phyloP scores from a whole-genome alignment of 2,113 vertebrate species.

The Benitochromis conjunctus region DNA sequence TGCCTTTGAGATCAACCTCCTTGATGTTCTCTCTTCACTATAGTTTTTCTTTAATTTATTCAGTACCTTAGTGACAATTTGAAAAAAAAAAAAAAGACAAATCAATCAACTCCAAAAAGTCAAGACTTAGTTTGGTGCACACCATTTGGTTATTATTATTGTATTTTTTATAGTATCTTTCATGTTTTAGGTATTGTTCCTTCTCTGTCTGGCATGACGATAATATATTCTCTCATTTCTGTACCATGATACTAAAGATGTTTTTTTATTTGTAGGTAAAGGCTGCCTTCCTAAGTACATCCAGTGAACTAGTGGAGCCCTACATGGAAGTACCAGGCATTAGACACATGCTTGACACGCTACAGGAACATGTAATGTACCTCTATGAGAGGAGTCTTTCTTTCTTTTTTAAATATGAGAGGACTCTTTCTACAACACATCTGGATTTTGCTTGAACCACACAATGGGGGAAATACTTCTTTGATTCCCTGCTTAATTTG shows the following conservation, averaged over 20 bases:
- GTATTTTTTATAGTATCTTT: neutral
- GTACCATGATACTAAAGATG: neutral
- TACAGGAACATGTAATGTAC: neutral
- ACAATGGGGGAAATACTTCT: neutral
- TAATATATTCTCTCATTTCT: neutral
- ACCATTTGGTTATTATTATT: neutral
- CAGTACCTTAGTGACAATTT: neutral
- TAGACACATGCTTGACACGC: fast-evolving
- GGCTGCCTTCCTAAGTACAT: neutral
- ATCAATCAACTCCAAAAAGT: neutral
- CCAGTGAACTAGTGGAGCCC: neutral
- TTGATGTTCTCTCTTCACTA: neutral
- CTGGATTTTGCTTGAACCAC: neutral
- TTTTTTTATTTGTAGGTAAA: neutral
- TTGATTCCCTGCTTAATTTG: neutral
- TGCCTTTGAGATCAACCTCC: neutral
- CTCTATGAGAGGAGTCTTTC: neutral
- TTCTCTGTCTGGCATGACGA: neutral
- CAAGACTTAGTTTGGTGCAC: neutral
- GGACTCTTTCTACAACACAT: neutral
- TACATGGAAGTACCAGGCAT: neutral
- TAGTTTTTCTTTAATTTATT: neutral
- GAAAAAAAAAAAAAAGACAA: neutral
- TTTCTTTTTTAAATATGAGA: neutral
- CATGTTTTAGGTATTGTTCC: neutral